Evolutionary conservation across 2,888 invertebrate species (phyloP), one percentile per base, ranked within the genome.

Genomic region (Aspidapion aeneum): DNA sequence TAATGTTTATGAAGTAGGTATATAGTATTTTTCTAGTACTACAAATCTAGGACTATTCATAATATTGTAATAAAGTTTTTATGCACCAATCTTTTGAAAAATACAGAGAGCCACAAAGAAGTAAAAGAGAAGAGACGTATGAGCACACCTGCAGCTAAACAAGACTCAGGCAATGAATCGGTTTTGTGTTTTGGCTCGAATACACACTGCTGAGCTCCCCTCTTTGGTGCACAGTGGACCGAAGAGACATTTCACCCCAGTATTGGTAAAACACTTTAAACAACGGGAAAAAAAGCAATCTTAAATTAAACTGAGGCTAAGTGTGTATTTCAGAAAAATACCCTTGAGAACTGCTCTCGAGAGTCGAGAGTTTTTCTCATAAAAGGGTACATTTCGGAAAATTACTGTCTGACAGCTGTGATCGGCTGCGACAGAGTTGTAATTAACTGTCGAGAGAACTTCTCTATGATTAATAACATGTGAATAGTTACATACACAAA

Each of bases 221-320:
- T 59, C 18, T 55, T 2, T 19, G 18, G 5, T 12, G 35, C 35
- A 35, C 35, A 35, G 35, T 35, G 35, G 49, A 57, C 64, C 61
- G 63, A 57, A 65, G 63, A 63, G 50, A 63, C 59, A 61, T 62
- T 63, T 60, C 60, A 61, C 60, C 55, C 57, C 60, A 52, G 65
- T 60, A 64, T 61, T 61, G 52, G 54, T 61, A 62, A 63, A 61
- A 65, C 65, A 67, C 60, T 67, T 68, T 67, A 68, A 72, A 72
- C 73, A n/a, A n/a, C n/a, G n/a, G n/a, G n/a, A n/a, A n/a, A n/a
- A n/a, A n/a, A n/a, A n/a, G n/a, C n/a, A n/a, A n/a, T n/a, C n/a
- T n/a, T n/a, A n/a, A n/a, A n/a, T n/a, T n/a, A n/a, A n/a, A n/a
- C n/a, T n/a, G n/a, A n/a, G n/a, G n/a, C n/a, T n/a, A n/a, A n/a